Evolutionary conservation across 2,797 vertebrate species (phyloP), one percentile per base, ranked within the genome.

Genomic region (Phataginus tetradactyla): DNA sequence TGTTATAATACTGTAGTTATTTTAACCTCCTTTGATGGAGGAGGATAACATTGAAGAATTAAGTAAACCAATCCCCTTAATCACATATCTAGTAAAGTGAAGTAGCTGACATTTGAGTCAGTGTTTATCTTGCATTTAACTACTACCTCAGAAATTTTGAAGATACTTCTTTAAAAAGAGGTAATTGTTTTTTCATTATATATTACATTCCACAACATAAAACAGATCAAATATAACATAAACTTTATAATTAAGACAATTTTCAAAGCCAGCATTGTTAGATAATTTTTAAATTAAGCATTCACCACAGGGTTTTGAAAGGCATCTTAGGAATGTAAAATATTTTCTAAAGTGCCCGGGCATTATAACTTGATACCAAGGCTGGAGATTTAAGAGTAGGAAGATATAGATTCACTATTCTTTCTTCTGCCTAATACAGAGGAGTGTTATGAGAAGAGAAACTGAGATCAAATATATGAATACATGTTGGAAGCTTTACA

Each of bases 401-500:
- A 86, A 49, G 42, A 77, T 69, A 78, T 79, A 86, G 57, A 92
- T 49, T 87, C 69, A 77, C 51, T 57, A 34, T 59, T 51, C 20
- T 92, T 91, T 57, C 34, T 61, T 91, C 27, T 85, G 27, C 8
- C 18, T 75, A 37, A 71, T 25, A 87, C 32, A 57, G 29, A 86
- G 32, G 27, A 66, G 1, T 93, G 15, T 55, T 72, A 4, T 91
- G 10, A 86, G 57, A 45, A 78, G 9, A 93, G 20, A 91, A 88
- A 89, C 57, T 86, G 42, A 87, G 4, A 91, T 87, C 42, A 78
- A 77, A 90, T 49, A 34, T 57, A 66, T 81, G 29, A 95, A 42
- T 55, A 71, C 2, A 57, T 6, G 23, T 68, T 51, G 34, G 95
- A 94, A 55, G 34, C 9, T 85, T 92, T 85, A 80, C 49, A 94